phyloP scores from a whole-genome alignment of 2,888 invertebrate species.

The Pollenia labialis region DNA sequence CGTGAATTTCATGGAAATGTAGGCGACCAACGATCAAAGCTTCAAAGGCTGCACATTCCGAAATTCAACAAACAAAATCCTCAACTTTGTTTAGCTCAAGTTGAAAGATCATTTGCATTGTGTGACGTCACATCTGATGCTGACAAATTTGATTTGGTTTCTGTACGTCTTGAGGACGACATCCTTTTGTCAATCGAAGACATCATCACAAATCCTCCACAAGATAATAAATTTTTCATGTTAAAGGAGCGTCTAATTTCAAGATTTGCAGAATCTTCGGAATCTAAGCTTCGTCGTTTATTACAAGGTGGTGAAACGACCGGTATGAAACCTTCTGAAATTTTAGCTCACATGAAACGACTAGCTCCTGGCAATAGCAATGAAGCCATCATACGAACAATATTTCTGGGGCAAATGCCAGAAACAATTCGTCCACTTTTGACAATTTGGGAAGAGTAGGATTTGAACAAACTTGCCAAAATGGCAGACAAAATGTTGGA shows the following conservation, averaged over 20 bases:
- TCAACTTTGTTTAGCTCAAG: conserved; percentile 43
- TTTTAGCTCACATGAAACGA: conserved; percentile 64
- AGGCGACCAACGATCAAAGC: neutral
- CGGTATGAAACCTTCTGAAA: conserved; percentile 67
- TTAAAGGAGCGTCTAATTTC: conserved; percentile 44
- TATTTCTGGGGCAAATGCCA: conserved; percentile 52
- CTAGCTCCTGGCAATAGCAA: conserved; percentile 65
- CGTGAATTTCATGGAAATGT: neutral
- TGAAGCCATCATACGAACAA: conserved; percentile 59
- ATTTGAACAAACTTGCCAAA: conserved; percentile 61
- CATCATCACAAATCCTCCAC: conserved; percentile 47
- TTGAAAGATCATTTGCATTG: conserved; percentile 42
- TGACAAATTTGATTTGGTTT: conserved; percentile 40
- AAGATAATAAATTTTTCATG: conserved; percentile 15
- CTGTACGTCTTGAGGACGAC: conserved; percentile 39
- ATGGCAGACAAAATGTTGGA: conserved; percentile 68
- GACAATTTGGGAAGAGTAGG: conserved; percentile 39
- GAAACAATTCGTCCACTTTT: conserved; percentile 60
- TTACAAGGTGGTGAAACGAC: conserved; percentile 61
- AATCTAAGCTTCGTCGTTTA: conserved; percentile 65
- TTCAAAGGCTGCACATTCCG: conserved; percentile 44
- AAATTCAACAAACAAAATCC: conserved; percentile 45
- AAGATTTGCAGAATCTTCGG: conserved; percentile 64
- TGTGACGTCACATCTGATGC: conserved; percentile 14
- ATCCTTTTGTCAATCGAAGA: conserved; percentile 57